Percentiles rank a stretch among this genome's conserved stretches.
Evolutionary conservation across 2,888 invertebrate species (phyloP).

Genomic region (Sarcophaga rosellei): DNA sequence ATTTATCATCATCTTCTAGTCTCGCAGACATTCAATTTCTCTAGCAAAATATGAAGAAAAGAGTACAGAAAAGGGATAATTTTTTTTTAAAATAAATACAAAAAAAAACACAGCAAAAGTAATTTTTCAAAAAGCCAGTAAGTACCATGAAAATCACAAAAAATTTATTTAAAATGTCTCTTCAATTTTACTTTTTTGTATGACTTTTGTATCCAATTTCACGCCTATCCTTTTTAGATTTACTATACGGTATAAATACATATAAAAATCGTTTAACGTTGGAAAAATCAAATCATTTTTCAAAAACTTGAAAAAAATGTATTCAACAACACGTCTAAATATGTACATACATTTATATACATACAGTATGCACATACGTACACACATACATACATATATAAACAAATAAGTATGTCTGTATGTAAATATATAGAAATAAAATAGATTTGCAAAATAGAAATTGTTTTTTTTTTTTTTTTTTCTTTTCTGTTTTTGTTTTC

Average conservation of each 20-base stretch:
- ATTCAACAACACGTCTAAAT: slow-evolving; percentile 57
- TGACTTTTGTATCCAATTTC: slow-evolving; percentile 36
- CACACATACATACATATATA: no score
- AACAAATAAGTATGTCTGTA: no score
- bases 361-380: no score
- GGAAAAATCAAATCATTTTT: slow-evolving; percentile 41
- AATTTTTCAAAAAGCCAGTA: not conserved
- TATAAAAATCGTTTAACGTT: slow-evolving; percentile 20
- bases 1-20: slow-evolving; percentile 53
- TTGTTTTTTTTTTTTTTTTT: slow-evolving; percentile 4
- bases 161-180: slow-evolving; percentile 26
- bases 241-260: not conserved
- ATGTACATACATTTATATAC: not conserved
- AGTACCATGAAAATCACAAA: slow-evolving; percentile 37
- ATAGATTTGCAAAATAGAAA: slow-evolving; percentile 51
- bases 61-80: slow-evolving; percentile 24
- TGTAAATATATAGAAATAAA: slow-evolving; percentile 40
- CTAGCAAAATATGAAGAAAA: not conserved
- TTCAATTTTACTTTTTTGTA: not conserved
- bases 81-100: slow-evolving; percentile 32
- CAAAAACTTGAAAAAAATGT: slow-evolving; percentile 45
- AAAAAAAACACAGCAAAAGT: slow-evolving; percentile 11
- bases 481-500: not conserved
- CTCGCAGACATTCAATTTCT: no score
- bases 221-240: slow-evolving; percentile 52